phyloP scores from a whole-genome alignment of 1,140 invertebrate species.

The Drosophila albomicans region DNA sequence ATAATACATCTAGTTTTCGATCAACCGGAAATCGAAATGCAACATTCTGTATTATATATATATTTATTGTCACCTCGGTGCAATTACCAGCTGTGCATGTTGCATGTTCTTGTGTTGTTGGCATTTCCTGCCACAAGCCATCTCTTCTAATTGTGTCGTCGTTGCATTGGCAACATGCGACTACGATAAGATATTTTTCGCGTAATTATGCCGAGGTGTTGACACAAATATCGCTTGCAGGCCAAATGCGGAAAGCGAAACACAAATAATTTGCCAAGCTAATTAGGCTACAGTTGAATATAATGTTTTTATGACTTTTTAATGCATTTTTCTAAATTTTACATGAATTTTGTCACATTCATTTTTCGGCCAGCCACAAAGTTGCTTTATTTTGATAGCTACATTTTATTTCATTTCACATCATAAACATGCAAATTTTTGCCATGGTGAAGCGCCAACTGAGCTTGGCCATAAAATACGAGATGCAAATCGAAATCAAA shows the following conservation, averaged over 20 bases:
- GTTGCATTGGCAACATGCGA: slow-evolving; percentile 7
- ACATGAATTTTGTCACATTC: slow-evolving; percentile 57
- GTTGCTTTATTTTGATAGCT: slow-evolving; percentile 17
- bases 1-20: slow-evolving; percentile 2
- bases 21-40: slow-evolving; percentile 13
- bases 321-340: slow-evolving; percentile 66
- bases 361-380: slow-evolving; percentile 26
- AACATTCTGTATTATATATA: neutral
- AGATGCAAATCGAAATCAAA: slow-evolving; percentile 12
- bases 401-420: slow-evolving; percentile 13
- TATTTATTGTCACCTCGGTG: neutral
- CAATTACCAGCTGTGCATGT: slow-evolving; percentile 55
- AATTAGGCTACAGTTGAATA: slow-evolving; percentile 71
- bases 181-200: slow-evolving; percentile 17
- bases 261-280: slow-evolving; percentile 65
- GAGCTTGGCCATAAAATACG: slow-evolving; percentile 55
- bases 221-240: slow-evolving; percentile 72
- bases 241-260: slow-evolving; percentile 27
- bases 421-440: slow-evolving; percentile 21
- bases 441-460: slow-evolving; percentile 42
- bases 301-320: slow-evolving; percentile 78
- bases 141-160: slow-evolving; percentile 55
- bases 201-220: slow-evolving; percentile 67
- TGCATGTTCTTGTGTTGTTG: slow-evolving; percentile 7
- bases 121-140: slow-evolving; percentile 55